These are phyloP conservation scores for Apodemus sylvaticus DNA, from an alignment of 2,113 vertebrate genomes.

Conservation along the genomic window DNA sequence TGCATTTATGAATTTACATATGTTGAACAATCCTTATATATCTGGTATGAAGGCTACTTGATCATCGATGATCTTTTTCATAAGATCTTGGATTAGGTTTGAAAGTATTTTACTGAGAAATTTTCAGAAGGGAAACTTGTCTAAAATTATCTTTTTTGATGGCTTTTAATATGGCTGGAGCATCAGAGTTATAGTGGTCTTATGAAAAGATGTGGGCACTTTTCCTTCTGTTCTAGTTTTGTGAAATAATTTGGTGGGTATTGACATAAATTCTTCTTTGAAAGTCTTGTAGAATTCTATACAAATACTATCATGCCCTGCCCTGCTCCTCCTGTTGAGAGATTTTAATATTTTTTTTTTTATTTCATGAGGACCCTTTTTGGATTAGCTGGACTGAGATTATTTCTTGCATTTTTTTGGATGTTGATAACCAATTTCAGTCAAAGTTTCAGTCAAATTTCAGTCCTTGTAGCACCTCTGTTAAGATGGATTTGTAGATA, in stretches of 20 bases:
- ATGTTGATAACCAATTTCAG: neutral
- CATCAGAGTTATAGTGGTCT: neutral
- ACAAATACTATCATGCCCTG: neutral
- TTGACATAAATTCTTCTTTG: neutral
- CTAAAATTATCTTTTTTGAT: neutral
- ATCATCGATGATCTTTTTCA: neutral
- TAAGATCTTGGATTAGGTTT: neutral
- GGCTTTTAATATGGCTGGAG: neutral
- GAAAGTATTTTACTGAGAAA: neutral
- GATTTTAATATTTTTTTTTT: no score
- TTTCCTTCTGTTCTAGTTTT: neutral
- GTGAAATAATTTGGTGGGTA: neutral
- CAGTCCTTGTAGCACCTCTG: neutral
- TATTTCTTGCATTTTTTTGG: neutral
- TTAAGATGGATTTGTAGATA: neutral
- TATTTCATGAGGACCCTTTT: neutral
- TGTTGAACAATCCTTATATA: neutral
- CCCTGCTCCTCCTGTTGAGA: neutral
- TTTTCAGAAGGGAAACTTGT: neutral
- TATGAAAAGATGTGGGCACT: neutral
- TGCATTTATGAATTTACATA: neutral
- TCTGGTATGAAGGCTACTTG: neutral
- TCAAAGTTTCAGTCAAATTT: no score
- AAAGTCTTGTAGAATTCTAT: neutral
- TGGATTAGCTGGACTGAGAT: neutral